phyloP scores from a whole-genome alignment of 2,113 vertebrate genomes.

The Sterrhoptilus dennistouni region DNA sequence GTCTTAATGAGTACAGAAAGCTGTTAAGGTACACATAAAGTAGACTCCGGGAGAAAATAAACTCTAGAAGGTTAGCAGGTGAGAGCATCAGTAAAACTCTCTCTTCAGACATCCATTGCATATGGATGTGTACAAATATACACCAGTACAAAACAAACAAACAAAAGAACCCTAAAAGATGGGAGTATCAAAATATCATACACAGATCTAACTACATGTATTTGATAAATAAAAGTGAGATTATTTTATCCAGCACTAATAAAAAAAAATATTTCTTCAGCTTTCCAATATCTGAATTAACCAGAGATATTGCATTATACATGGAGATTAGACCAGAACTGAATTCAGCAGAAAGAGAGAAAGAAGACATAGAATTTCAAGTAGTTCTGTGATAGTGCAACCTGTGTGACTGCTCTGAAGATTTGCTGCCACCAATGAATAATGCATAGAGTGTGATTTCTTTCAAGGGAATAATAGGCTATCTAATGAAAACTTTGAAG shows the following conservation, averaged over 20 bases:
- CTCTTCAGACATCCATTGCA: neutral
- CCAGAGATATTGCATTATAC: neutral
- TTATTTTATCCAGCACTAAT: neutral
- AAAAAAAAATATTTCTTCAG: neutral
- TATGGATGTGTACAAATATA: neutral
- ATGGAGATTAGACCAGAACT: slow-evolving; percentile 11
- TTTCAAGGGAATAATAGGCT: slow-evolving; percentile 9
- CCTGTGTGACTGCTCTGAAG: neutral
- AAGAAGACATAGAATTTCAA: slow-evolving; percentile 39
- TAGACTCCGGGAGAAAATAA: neutral
- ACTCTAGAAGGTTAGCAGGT: neutral
- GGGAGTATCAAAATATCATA: neutral
- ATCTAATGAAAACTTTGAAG: slow-evolving; percentile 1
- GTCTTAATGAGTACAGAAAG: neutral
- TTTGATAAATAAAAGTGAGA: neutral
- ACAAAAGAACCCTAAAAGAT: neutral
- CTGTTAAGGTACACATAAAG: neutral
- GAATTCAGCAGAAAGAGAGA: slow-evolving; percentile 11
- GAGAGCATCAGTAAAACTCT: neutral
- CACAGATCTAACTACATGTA: neutral
- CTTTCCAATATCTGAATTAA: slow-evolving; percentile 1
- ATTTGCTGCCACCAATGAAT: slow-evolving; percentile 12
- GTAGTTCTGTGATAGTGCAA: neutral
- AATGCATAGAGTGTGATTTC: neutral
- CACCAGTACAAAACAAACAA: neutral